Evolutionary conservation across 2,888 invertebrate genomes (phyloP).

Genomic region (Trichacis sp.): DNA sequence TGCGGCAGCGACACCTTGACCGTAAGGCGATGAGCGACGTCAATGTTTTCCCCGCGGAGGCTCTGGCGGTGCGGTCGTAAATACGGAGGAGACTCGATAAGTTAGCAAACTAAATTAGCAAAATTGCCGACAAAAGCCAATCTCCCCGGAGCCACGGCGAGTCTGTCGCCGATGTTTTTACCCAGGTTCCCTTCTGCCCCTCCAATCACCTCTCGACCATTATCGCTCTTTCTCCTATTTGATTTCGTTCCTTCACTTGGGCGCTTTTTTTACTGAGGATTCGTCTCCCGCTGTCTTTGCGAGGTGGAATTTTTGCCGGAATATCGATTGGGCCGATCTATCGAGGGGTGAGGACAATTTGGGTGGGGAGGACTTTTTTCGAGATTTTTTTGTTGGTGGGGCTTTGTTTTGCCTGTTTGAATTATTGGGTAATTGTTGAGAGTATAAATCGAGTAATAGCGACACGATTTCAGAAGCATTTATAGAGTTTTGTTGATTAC

Average conservation of each 20-base stretch:
- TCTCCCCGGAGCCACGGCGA: slow-evolving; percentile 54
- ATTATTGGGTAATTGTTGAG: too few relatives aligned
- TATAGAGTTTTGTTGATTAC: too few relatives aligned
- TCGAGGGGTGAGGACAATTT: too few relatives aligned
- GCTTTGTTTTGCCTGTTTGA: too few relatives aligned
- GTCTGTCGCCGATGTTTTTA: slow-evolving; percentile 62
- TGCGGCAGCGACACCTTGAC: slow-evolving; percentile 50
- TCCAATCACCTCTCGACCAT: slow-evolving; percentile 39
- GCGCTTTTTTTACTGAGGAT: slow-evolving; percentile 54
- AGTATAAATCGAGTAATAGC: too few relatives aligned
- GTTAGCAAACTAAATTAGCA: slow-evolving; percentile 69
- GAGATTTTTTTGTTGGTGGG: too few relatives aligned
- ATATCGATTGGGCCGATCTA: not conserved
- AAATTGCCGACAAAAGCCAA: slow-evolving; percentile 67
- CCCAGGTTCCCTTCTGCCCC: slow-evolving; percentile 45
- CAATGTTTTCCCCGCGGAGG: slow-evolving; percentile 46
- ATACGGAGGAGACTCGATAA: slow-evolving; percentile 64
- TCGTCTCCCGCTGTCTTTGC: slow-evolving; percentile 58
- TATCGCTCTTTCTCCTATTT: slow-evolving; percentile 50
- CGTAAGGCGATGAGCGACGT: slow-evolving; percentile 55
- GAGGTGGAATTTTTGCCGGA: slow-evolving; percentile 60
- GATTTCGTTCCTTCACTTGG: slow-evolving; percentile 51
- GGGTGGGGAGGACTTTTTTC: too few relatives aligned
- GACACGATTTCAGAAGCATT: too few relatives aligned
- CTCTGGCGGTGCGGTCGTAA: slow-evolving; percentile 47